Percentiles rank a stretch among this genome's conserved stretches.
phyloP scores from a whole-genome alignment of 64 coral and sea anemone species.

The Montipora sp. region DNA sequence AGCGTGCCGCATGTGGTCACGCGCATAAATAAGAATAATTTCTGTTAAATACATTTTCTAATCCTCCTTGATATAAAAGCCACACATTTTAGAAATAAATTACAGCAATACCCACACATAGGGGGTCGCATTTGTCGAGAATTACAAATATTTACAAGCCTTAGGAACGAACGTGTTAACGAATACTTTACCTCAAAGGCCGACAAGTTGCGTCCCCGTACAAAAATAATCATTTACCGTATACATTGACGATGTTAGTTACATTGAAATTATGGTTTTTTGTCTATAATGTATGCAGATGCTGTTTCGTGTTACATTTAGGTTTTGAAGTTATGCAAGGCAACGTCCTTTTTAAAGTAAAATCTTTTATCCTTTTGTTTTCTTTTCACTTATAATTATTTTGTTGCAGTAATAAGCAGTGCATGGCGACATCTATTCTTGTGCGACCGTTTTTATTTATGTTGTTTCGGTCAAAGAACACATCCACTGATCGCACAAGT shows the following conservation, averaged over 20 bases:
- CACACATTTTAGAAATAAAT: conserved; percentile 41
- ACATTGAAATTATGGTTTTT: neutral
- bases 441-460: too few relatives aligned
- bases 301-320: neutral
- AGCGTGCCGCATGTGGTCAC: neutral
- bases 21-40: conserved; percentile 57
- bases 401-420: too few relatives aligned
- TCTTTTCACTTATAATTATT: too few relatives aligned
- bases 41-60: conserved; percentile 55
- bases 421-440: too few relatives aligned
- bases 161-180: neutral
- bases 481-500: neutral
- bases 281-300: neutral
- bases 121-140: neutral
- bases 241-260: neutral
- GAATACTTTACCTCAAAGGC: neutral
- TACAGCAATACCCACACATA: neutral
- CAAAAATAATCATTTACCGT: conserved; percentile 7
- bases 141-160: conserved; percentile 10
- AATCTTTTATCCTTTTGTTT: neutral
- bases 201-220: neutral
- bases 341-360: neutral
- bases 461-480: too few relatives aligned
- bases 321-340: neutral
- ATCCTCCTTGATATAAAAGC: conserved; percentile 42